Percentiles rank a stretch among this genome's conserved stretches.
Conservation (phyloP, 1,140 invertebrate genomes). For the Ostrea edulis region DNA sequence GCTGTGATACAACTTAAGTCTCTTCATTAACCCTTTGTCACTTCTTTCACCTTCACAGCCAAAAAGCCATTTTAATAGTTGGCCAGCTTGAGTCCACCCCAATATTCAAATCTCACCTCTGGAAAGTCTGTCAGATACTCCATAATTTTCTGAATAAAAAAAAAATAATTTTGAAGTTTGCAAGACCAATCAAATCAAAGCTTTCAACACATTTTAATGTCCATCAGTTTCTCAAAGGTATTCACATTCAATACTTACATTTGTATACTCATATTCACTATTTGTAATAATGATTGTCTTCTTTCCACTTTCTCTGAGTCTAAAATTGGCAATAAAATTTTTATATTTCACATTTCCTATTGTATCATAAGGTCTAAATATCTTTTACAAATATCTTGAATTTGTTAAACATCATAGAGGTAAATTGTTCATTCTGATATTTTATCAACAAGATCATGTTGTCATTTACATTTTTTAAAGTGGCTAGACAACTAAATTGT, state of each 20-base stretch:
- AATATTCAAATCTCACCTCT: conserved; percentile 79
- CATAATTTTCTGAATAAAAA: conserved; percentile 89
- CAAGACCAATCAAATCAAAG: too few relatives aligned
- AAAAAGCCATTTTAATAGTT: background rate
- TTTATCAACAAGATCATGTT: too few relatives aligned
- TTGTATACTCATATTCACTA: conserved; percentile 96
- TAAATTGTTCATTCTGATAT: too few relatives aligned
- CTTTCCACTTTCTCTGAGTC: conserved; percentile 92
- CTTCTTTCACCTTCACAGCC: background rate
- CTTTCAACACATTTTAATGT: too few relatives aligned
- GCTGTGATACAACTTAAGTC: too few relatives aligned
- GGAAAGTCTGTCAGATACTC: conserved; percentile 95
- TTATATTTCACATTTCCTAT: background rate
- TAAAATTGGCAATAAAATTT: conserved; percentile 63
- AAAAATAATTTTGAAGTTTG: conserved; percentile 10
- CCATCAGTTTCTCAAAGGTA: background rate
- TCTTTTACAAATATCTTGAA: too few relatives aligned
- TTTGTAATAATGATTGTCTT: conserved; percentile 98
- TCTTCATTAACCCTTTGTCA: background rate
- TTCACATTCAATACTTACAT: conserved; percentile 81
- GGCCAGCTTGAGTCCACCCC: too few relatives aligned
- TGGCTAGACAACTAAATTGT: too few relatives aligned
- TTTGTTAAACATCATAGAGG: too few relatives aligned
- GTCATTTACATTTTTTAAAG: too few relatives aligned
- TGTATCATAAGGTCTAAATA: background rate